Conservation (phyloP, 2,888 invertebrate genomes). For the Orthosia gothica region DNA sequence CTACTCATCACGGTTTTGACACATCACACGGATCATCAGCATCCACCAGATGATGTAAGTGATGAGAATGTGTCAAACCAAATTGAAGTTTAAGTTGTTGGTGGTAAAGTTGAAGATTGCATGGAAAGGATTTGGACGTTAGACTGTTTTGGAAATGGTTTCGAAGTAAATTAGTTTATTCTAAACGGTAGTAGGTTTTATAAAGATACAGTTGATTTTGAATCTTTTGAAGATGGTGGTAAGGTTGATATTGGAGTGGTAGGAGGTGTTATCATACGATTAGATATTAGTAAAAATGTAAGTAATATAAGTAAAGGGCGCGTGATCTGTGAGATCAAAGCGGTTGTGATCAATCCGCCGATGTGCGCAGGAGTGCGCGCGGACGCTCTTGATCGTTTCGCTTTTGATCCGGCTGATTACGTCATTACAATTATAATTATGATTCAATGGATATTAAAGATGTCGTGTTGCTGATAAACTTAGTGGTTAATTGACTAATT, state of each 20-base stretch:
- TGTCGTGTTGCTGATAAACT: conserved; percentile 43
- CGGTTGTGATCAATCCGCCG: conserved; percentile 85
- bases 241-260: conserved; percentile 52
- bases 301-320: conserved; percentile 89
- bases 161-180: conserved; percentile 47
- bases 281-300: conserved; percentile 78
- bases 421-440: conserved; percentile 39
- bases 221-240: not conserved
- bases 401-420: conserved; percentile 48
- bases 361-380: conserved; percentile 75
- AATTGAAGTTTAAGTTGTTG: conserved; percentile 25
- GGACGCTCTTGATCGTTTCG: conserved; percentile 82
- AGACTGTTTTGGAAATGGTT: conserved; percentile 44
- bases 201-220: conserved; percentile 31
- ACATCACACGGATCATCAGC: conserved; percentile 78
- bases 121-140: conserved; percentile 14
- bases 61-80: conserved; percentile 1
- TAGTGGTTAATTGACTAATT: conserved; percentile 37
- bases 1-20: conserved; percentile 89
- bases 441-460: conserved; percentile 35
- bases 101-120: conserved; percentile 44
- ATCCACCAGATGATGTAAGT: conserved; percentile 49
- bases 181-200: conserved; percentile 53
- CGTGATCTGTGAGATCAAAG: conserved; percentile 89
- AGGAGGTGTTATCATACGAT: conserved; percentile 66